Evolutionary conservation across 2,113 vertebrate species (phyloP).

Genomic region (Syngnathus scovelli): DNA sequence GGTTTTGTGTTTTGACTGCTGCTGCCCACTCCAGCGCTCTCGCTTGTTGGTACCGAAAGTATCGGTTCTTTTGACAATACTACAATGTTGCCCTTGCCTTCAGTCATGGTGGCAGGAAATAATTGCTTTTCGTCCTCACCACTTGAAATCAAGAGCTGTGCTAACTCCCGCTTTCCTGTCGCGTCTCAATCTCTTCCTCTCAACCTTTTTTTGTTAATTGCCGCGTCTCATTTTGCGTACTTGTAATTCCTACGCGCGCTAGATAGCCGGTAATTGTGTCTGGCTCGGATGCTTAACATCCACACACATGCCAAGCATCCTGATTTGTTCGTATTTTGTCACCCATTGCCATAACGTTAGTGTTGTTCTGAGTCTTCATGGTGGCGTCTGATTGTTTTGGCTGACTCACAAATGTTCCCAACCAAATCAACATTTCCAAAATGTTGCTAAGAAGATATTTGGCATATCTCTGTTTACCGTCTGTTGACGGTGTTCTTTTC

Average conservation of each 20-base stretch:
- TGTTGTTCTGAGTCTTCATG: too few species aligned
- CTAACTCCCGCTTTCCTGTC: constrained; percentile 71
- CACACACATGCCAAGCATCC: background rate
- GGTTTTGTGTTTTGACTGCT: too few species aligned
- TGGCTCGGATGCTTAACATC: background rate
- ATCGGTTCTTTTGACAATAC: too few species aligned
- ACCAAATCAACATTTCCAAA: too few species aligned
- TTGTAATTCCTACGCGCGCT: background rate
- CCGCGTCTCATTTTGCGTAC: background rate
- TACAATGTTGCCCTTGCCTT: constrained; percentile 38
- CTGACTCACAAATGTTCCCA: too few species aligned
- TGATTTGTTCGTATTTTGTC: too few species aligned
- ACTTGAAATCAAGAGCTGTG: constrained; percentile 64
- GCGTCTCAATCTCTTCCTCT: constrained; percentile 33
- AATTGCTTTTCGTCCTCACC: constrained; percentile 65
- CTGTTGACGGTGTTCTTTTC: background rate
- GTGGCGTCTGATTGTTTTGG: too few species aligned
- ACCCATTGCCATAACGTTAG: too few species aligned
- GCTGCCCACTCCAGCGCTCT: too few species aligned
- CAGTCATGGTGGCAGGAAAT: constrained; percentile 57
- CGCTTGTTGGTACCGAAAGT: too few species aligned
- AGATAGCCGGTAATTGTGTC: background rate
- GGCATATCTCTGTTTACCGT: too few species aligned
- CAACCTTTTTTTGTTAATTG: constrained; percentile 24
- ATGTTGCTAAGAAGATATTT: too few species aligned